Base-by-base conservation (phyloP, 1,140 invertebrate genomes). In the Macrosteles quadrilineatus region DNA sequence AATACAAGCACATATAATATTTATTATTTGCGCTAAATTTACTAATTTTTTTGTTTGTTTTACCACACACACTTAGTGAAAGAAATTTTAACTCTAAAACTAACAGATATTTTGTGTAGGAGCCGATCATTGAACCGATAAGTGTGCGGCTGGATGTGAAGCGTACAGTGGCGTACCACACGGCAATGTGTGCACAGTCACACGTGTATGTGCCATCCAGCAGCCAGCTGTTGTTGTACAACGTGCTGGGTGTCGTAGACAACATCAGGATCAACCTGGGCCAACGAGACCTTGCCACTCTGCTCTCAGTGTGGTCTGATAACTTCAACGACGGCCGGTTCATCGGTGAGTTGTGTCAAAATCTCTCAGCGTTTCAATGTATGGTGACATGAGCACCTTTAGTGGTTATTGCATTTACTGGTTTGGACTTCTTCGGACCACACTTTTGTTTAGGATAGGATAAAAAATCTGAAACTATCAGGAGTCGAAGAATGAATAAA, bases 101-200 rank as follows among this genome's bases (percentile, higher is more conserved):
- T n/a, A n/a, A n/a, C n/a, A n/a, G n/a, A n/a, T n/a, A n/a, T n/a
- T 50, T 19, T 6, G 77, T 77, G 64, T 75, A 90, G 84, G 91
- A 93, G 78, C 87, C 89, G 14, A 88, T 94, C 59, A 76, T 94
- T 11, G 91, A 94, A 74, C 90, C 91, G 1, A 80, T 92, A 12
- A 87, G 85, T 69, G 78, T 93, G 21, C 85, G 89, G 57, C 85
- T 92, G 47, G 91, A 92, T 72, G 79, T 93, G 19, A 93, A 92
- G 77, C 81, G 90, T 69, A 82, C 86, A 76, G 88, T 77, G 29
- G 81, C 79, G 72, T 84, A 80, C 74, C 80, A 80, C 69, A 69
- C 67, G 55, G 71, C 72, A 11, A 53, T 74, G 2, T 69, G 57
- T 29, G 47, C 67, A 27, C 55, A 69, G 12, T 57, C 67, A 23